Evolutionary conservation across 2,888 invertebrate genomes (phyloP).

Genomic region (Synergus laeviventris): DNA sequence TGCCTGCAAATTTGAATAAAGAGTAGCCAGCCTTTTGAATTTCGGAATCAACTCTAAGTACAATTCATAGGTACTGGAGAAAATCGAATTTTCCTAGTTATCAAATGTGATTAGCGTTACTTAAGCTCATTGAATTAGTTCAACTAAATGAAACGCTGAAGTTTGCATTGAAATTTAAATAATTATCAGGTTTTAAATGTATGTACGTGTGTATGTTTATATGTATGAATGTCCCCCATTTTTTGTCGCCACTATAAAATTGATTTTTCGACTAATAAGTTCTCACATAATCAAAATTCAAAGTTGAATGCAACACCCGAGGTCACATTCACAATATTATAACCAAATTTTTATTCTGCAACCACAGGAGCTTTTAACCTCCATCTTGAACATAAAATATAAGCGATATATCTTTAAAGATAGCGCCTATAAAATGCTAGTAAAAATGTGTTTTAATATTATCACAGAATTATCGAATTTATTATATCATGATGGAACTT

Average conservation of each 20-base stretch:
- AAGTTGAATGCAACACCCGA: too few relatives aligned
- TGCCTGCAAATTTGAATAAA: slow-evolving; percentile 31
- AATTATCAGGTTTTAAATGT: too few relatives aligned
- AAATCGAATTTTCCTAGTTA: not conserved
- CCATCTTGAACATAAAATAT: not conserved
- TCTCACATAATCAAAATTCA: too few relatives aligned
- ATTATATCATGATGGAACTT: not conserved
- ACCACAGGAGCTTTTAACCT: not conserved
- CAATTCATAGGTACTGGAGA: slow-evolving; percentile 11
- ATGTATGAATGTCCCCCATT: too few relatives aligned
- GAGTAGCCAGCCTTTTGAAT: not conserved
- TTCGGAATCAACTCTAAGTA: not conserved
- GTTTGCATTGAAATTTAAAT: too few relatives aligned
- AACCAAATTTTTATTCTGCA: not conserved
- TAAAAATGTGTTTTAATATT: not conserved
- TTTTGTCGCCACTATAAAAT: too few relatives aligned
- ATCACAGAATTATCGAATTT: not conserved
- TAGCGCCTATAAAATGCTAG: not conserved
- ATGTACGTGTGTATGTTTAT: too few relatives aligned
- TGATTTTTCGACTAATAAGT: too few relatives aligned
- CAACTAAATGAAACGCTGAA: too few relatives aligned
- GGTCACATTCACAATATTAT: too few relatives aligned
- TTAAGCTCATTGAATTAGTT: too few relatives aligned
- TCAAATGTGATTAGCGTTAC: too few relatives aligned
- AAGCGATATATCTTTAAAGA: not conserved